Conservation (phyloP, 2,113 vertebrate genomes). For the Clupea harengus region DNA sequence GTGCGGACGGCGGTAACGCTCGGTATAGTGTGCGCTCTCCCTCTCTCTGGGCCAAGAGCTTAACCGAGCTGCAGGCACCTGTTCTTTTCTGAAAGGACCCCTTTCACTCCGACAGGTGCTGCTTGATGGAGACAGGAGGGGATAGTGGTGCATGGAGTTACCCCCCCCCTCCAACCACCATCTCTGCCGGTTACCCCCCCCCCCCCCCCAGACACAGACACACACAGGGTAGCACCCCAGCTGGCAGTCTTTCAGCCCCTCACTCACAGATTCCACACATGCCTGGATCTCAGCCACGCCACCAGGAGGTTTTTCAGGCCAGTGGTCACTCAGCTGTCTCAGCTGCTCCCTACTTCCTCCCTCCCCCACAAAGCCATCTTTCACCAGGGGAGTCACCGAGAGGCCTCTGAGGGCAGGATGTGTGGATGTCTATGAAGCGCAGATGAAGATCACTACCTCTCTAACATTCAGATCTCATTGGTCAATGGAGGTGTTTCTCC, state of each 20-base stretch:
- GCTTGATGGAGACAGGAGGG: constrained; percentile 19
- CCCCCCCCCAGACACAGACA: background rate
- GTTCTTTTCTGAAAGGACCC: constrained; percentile 65
- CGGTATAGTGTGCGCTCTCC: background rate
- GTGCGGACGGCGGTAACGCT: constrained; percentile 43
- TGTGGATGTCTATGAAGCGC: background rate
- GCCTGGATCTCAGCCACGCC: constrained; percentile 54
- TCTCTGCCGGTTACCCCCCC: constrained; percentile 6
- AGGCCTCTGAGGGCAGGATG: background rate
- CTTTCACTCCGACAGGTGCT: constrained; percentile 78
- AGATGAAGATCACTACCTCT: background rate
- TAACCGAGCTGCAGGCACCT: constrained; percentile 70
- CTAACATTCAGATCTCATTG: background rate
- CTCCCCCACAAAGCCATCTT: background rate
- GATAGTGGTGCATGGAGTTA: background rate
- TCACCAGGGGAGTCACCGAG: background rate
- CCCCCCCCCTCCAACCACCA: constrained; percentile 24
- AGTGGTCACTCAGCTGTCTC: constrained; percentile 35
- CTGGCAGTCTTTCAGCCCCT: constrained; percentile 62
- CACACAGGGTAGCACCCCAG: constrained; percentile 47
- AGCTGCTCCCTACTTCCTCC: background rate
- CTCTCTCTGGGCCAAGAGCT: constrained; percentile 50
- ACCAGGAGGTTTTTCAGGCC: constrained; percentile 43
- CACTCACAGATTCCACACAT: constrained; percentile 61
- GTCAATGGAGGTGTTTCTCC: background rate